Conservation (phyloP, 2,113 vertebrate species). For the Phylloscopus whistleri region DNA sequence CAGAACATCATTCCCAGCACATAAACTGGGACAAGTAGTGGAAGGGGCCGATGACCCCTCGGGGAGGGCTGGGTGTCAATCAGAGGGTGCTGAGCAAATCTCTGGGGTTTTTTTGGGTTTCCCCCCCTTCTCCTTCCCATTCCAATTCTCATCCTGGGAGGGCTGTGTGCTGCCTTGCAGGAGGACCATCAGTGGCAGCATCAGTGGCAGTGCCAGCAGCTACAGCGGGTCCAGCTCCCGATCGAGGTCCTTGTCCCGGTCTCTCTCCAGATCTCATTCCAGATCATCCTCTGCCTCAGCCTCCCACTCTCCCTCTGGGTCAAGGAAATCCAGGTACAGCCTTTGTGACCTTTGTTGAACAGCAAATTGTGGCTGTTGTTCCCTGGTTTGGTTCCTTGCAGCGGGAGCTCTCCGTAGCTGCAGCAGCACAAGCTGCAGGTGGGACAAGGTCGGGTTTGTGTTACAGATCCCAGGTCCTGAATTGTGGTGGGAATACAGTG, state of each 20-base stretch:
- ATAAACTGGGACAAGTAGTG: neutral
- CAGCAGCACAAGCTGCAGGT: neutral
- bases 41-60: neutral
- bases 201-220: conserved; percentile 90
- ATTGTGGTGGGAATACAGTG: too few species aligned
- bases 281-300: conserved; percentile 77
- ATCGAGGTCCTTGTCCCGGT: conserved; percentile 77
- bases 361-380: neutral
- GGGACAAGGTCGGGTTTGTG: neutral
- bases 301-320: conserved; percentile 81
- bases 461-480: neutral
- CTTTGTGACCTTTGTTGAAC: neutral
- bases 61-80: neutral
- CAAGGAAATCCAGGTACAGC: conserved; percentile 85
- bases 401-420: neutral
- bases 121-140: neutral
- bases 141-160: accelerated
- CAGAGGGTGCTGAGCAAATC: neutral
- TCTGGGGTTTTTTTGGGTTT: neutral
- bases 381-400: neutral
- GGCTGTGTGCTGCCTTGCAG: conserved; percentile 66
- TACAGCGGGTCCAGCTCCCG: conserved; percentile 91
- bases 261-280: conserved; percentile 61
- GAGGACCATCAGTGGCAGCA: conserved; percentile 85
- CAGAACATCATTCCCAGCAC: neutral